phyloP scores from a whole-genome alignment of 35 echinoderm and acorn worm genomes.

The Nesometra sesokonis region DNA sequence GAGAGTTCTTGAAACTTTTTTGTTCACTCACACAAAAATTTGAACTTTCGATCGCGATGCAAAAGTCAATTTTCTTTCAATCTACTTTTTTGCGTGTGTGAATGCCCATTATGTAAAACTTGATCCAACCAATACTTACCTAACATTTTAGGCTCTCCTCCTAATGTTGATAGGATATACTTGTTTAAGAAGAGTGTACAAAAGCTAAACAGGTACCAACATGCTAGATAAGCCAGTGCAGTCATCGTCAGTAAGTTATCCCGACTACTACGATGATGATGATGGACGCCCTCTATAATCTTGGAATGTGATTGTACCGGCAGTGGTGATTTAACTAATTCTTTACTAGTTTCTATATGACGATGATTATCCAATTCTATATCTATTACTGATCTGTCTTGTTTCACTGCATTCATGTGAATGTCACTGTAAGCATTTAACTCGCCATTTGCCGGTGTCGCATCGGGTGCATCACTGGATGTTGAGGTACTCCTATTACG shows the following conservation, averaged over 20 bases:
- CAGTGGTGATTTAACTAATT: background rate
- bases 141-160: constrained; percentile 69
- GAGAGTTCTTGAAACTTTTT: no score
- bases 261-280: background rate
- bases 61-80: no score
- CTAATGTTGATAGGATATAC: constrained; percentile 69
- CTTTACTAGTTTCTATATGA: background rate
- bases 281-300: background rate
- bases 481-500: background rate
- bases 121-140: constrained; percentile 62
- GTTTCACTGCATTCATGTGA: background rate
- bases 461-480: background rate
- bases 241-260: constrained; percentile 56
- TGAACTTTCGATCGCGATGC: no score
- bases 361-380: background rate
- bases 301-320: background rate
- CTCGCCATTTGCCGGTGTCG: background rate
- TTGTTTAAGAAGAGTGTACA: constrained; percentile 97
- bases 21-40: no score
- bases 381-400: background rate
- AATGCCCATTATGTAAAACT: no score
- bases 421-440: background rate
- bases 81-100: no score
- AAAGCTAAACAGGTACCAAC: constrained; percentile 98
- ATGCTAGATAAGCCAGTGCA: constrained; percentile 45